Percentiles rank a stretch among this genome's conserved stretches.
Evolutionary conservation across 2,113 vertebrate species (phyloP).

Genomic region (Myiozetetes cayanensis): DNA sequence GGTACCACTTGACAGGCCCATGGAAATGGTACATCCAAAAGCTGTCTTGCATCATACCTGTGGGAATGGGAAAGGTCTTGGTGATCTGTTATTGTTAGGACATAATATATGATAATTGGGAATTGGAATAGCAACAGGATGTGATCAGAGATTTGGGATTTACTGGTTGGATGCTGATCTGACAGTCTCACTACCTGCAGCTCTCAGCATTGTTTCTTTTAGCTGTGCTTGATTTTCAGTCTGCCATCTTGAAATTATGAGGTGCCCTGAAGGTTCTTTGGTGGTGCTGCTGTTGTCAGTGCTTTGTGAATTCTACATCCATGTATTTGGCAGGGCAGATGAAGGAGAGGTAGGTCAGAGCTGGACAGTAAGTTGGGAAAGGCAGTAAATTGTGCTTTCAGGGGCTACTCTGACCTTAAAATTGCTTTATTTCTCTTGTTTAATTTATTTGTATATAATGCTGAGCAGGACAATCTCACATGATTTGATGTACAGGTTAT

Average conservation of each 20-base stretch:
- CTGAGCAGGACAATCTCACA: neutral
- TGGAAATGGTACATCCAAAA: neutral
- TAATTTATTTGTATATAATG: neutral
- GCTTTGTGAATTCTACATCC: neutral
- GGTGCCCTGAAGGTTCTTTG: neutral
- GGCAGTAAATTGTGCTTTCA: neutral
- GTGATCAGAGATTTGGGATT: neutral
- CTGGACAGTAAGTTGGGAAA: neutral
- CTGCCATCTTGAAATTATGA: neutral
- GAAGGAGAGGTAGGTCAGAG: neutral
- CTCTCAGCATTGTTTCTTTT: neutral
- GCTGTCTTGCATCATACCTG: neutral
- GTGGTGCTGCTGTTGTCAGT: neutral
- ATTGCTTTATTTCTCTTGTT: neutral
- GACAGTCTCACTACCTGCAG: neutral
- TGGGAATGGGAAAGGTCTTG: neutral
- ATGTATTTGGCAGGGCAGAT: neutral
- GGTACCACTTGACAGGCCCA: neutral
- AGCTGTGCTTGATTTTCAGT: neutral
- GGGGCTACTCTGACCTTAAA: neutral
- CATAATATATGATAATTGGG: neutral
- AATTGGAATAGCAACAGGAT: neutral
- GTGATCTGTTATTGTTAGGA: neutral
- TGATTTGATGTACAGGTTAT: neutral
- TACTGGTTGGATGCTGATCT: neutral